Conservation (phyloP, 2,797 vertebrate species). For the Rachycentron canadum region DNA sequence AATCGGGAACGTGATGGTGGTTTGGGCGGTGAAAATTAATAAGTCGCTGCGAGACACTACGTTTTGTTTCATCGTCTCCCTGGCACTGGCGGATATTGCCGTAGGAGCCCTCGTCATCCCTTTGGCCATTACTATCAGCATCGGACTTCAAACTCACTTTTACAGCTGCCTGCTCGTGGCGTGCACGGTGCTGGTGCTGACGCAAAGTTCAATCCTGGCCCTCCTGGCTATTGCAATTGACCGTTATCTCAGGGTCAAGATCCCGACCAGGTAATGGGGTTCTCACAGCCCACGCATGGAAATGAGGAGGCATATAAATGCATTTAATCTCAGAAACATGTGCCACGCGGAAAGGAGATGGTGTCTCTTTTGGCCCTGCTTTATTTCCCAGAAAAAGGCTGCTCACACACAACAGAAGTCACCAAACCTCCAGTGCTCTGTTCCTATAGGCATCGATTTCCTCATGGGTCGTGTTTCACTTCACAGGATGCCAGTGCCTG, state of each 20-base stretch:
- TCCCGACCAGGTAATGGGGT: conserved; percentile 92
- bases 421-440: conserved; percentile 1
- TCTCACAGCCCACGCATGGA: not conserved
- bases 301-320: not conserved
- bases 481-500: conserved; percentile 31
- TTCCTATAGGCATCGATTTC: conserved; percentile 36
- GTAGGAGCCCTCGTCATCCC: conserved; percentile 97
- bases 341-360: not conserved
- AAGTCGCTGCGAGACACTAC: conserved; percentile 94
- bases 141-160: conserved; percentile 93
- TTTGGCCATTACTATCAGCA: conserved; percentile 94
- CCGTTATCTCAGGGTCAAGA: conserved; percentile 97
- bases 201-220: conserved; percentile 98
- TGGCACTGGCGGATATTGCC: conserved; percentile 96
- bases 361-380: not conserved
- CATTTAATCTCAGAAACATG: not conserved
- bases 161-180: conserved; percentile 97
- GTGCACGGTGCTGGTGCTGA: conserved; percentile 96
- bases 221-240: conserved; percentile 97
- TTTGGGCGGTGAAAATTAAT: conserved; percentile 98
- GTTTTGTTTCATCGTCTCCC: conserved; percentile 96
- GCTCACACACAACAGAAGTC: conserved; percentile 4
- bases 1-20: conserved; percentile 96
- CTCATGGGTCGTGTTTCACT: conserved; percentile 45
- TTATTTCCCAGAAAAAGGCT: not conserved